Percentiles rank a stretch among this genome's conserved stretches.
Evolutionary conservation across 2,797 vertebrate species (phyloP).

Genomic region (Mormyrus proboscirostris): DNA sequence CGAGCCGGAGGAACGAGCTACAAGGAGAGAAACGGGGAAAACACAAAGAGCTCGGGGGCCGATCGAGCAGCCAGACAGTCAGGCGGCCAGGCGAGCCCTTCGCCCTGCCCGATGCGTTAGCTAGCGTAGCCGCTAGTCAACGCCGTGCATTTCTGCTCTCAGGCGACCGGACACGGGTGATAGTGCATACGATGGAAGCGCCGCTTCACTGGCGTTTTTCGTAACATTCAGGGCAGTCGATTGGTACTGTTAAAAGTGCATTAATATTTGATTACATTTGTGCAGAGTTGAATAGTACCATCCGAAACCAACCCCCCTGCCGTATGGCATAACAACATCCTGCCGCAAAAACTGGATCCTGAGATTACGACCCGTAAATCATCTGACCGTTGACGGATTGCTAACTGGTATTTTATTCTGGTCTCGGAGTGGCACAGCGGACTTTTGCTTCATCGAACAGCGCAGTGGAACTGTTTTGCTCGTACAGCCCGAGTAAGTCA

Average conservation of each 20-base stretch:
- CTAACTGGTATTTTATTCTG: background rate
- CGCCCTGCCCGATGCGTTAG: background rate
- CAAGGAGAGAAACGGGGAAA: conserved; percentile 31
- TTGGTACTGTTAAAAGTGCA: conserved; percentile 2
- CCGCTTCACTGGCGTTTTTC: background rate
- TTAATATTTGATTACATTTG: conserved; percentile 23
- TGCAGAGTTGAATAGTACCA: conserved; percentile 23
- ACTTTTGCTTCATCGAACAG: background rate
- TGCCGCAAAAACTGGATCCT: conserved; percentile 9
- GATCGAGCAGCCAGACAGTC: conserved; percentile 18
- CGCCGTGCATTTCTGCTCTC: conserved; percentile 19
- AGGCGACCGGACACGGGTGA: conserved; percentile 5
- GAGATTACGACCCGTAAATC: background rate
- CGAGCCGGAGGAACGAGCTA: conserved; percentile 32
- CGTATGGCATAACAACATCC: conserved; percentile 28
- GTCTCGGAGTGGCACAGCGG: background rate
- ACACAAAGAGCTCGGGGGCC: conserved; percentile 8
- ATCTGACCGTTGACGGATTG: background rate
- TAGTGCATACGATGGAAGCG: background rate
- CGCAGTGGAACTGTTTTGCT: background rate
- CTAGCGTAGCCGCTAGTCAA: conserved; percentile 7
- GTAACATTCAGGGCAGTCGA: background rate
- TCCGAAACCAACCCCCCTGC: conserved; percentile 41
- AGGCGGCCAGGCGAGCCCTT: conserved; percentile 16
- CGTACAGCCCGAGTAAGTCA: background rate